Conservation (phyloP, 2,797 vertebrate species). For the Sciurus vulgaris region DNA sequence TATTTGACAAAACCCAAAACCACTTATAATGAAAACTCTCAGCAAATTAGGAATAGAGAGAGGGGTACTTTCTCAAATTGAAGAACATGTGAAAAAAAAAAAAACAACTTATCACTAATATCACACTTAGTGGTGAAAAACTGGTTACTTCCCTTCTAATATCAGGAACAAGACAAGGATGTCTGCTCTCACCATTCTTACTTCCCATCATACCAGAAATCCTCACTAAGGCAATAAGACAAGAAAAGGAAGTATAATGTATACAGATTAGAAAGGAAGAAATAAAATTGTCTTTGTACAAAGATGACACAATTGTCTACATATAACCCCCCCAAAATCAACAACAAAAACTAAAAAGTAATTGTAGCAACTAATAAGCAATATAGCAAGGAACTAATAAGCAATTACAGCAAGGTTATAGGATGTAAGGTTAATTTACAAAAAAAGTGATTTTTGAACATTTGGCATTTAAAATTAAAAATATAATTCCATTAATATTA, state of each 20-base stretch:
- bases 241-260: conserved; percentile 32
- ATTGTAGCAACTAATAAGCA: neutral
- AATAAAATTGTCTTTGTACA: neutral
- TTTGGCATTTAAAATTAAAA: conserved; percentile 32
- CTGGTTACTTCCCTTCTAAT: neutral
- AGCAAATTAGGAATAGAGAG: neutral
- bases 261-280: neutral
- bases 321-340: neutral
- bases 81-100: neutral
- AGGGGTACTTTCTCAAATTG: neutral
- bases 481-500: neutral
- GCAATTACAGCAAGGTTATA: neutral
- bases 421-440: neutral
- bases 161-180: conserved; percentile 13
- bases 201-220: neutral
- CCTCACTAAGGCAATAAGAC: neutral
- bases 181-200: neutral
- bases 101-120: neutral
- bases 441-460: neutral
- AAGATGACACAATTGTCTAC: neutral
- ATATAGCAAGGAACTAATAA: neutral
- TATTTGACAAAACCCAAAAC: neutral
- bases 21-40: neutral
- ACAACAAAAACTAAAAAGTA: neutral
- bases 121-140: neutral